Percentiles rank a stretch among this genome's conserved stretches.
Conservation (phyloP, 2,113 vertebrate species). For the Ancistrus triradiatus region DNA sequence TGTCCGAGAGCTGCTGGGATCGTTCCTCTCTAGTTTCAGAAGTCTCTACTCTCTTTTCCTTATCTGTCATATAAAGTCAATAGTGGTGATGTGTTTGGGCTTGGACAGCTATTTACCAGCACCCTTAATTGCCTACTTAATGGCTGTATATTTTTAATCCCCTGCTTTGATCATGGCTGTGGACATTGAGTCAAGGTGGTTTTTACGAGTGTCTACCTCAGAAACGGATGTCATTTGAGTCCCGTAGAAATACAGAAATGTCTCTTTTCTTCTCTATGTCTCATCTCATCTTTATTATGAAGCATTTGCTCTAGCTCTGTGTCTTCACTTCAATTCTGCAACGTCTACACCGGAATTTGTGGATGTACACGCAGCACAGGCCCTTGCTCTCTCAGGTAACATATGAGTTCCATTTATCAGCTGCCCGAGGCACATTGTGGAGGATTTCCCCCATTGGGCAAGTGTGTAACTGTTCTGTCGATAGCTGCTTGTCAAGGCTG, state of each 20-base stretch:
- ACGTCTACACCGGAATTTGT: not conserved
- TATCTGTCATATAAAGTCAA: conserved; percentile 16
- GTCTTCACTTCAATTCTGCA: not conserved
- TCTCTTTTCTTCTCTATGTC: no score
- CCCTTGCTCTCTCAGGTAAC: conserved; percentile 69
- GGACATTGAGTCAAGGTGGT: conserved; percentile 22
- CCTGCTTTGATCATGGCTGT: conserved; percentile 34
- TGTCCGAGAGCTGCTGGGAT: not conserved
- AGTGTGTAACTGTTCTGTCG: conserved; percentile 94
- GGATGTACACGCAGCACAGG: conserved; percentile 5
- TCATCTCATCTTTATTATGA: no score
- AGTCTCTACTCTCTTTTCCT: conserved; percentile 22
- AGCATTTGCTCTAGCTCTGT: no score
- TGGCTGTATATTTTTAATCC: conserved; percentile 44
- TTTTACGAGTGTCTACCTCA: conserved; percentile 17
- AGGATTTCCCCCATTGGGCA: conserved; percentile 83
- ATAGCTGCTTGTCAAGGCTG: conserved; percentile 89
- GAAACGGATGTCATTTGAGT: no score
- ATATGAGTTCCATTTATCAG: conserved; percentile 76
- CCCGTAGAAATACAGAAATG: no score
- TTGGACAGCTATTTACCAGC: conserved; percentile 37
- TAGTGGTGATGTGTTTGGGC: conserved; percentile 36
- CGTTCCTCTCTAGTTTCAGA: not conserved
- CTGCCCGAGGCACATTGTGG: conserved; percentile 74
- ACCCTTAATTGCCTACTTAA: conserved; percentile 40